Conservation (phyloP, 2,113 vertebrate genomes). For the Crotalus tigris region DNA sequence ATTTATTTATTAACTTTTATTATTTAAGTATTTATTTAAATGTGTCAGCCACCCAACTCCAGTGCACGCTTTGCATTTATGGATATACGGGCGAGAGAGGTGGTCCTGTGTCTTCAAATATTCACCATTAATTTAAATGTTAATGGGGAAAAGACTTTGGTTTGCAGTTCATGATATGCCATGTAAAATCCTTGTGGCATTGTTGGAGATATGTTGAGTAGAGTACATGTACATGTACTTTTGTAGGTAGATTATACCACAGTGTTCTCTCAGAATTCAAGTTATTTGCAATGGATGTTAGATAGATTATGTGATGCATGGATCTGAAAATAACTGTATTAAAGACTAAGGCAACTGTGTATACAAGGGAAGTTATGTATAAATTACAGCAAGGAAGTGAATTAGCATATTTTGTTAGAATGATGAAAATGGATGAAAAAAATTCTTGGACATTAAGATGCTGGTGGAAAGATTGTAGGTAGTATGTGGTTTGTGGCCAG, state of each 20-base stretch:
- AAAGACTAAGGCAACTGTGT: background rate
- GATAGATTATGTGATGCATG: background rate
- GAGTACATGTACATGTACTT: background rate
- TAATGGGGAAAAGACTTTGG: background rate
- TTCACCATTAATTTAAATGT: background rate
- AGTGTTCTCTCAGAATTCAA: background rate
- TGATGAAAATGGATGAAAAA: background rate
- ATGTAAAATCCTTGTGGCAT: background rate
- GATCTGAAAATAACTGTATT: background rate
- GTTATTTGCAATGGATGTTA: background rate
- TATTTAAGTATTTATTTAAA: background rate
- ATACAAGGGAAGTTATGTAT: background rate
- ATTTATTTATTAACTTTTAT: background rate
- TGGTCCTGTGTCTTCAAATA: background rate
- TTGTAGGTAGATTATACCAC: background rate
- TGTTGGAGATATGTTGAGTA: background rate
- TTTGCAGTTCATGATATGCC: background rate
- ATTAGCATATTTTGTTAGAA: background rate
- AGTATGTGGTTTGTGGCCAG: background rate
- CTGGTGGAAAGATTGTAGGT: background rate
- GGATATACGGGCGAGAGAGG: background rate
- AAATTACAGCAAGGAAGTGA: background rate
- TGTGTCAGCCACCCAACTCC: background rate
- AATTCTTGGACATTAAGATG: background rate
- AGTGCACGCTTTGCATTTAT: background rate